Percentiles rank a stretch among this genome's conserved stretches.
Evolutionary conservation across 2,797 vertebrate genomes (phyloP).

Genomic region (Dryobates pubescens): DNA sequence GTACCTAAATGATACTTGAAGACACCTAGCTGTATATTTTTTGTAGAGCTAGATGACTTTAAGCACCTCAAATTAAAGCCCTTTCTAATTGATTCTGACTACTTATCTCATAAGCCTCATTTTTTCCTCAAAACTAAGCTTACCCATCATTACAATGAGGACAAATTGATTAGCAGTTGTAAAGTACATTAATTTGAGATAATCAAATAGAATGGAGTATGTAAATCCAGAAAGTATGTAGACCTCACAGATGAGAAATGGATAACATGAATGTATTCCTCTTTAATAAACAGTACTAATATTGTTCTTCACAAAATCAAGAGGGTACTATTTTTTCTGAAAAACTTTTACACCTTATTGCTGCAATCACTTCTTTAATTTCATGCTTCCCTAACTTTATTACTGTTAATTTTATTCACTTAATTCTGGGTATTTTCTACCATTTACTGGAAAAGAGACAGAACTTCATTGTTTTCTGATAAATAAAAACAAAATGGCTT

Average conservation of each 20-base stretch:
- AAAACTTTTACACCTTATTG: conserved; percentile 59
- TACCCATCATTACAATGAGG: not conserved
- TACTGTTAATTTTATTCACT: conserved; percentile 76
- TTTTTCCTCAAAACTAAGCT: not conserved
- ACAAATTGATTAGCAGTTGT: not conserved
- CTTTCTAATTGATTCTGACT: not conserved
- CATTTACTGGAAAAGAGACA: conserved; percentile 59
- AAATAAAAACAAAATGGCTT: conserved; percentile 6
- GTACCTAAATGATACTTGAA: not conserved
- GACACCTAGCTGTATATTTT: not conserved
- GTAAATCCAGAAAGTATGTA: not conserved
- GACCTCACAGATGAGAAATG: not conserved
- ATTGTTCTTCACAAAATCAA: conserved; percentile 37
- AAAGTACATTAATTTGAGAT: conserved; percentile 15
- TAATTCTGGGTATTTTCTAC: conserved; percentile 68
- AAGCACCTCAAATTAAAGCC: not conserved
- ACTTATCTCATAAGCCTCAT: not conserved
- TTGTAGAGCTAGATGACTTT: not conserved
- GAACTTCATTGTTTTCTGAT: conserved; percentile 27
- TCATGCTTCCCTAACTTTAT: conserved; percentile 80
- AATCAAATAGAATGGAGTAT: not conserved
- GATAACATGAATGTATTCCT: not conserved
- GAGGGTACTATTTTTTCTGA: not conserved
- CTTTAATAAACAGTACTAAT: conserved; percentile 39
- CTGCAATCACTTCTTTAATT: conserved; percentile 75